Evolutionary conservation across 2,113 vertebrate genomes (phyloP).

Genomic region (Chaetorhynchus papuensis): DNA sequence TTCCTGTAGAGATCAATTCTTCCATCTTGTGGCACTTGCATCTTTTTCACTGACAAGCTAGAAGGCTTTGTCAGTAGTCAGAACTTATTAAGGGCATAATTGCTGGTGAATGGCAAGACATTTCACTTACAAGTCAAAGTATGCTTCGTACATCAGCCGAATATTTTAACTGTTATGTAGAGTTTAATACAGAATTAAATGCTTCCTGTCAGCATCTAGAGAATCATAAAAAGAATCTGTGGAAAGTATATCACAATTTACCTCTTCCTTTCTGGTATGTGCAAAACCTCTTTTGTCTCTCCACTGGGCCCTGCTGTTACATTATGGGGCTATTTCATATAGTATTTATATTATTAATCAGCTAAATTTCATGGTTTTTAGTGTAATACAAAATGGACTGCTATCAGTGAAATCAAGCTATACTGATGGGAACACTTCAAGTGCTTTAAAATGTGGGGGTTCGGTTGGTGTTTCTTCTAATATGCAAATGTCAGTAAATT

Average conservation of each 20-base stretch:
- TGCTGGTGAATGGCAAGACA: slow-evolving; percentile 3
- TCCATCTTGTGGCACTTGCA: neutral
- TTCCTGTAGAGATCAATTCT: neutral
- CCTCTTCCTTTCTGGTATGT: neutral
- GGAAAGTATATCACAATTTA: neutral
- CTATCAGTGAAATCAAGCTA: neutral
- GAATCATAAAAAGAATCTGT: neutral
- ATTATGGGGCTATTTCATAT: neutral
- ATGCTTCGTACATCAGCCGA: neutral
- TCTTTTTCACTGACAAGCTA: neutral
- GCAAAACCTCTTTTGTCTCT: neutral
- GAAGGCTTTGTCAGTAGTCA: slow-evolving; percentile 9
- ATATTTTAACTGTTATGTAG: neutral
- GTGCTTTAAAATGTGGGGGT: neutral
- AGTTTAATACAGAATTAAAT: neutral
- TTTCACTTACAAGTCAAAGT: neutral
- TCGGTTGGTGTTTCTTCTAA: neutral
- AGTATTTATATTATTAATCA: neutral
- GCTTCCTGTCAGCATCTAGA: neutral
- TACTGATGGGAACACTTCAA: neutral
- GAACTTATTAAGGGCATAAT: neutral
- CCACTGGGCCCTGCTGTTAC: neutral
- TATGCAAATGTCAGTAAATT: neutral
- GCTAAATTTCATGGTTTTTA: neutral
- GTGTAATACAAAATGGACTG: neutral